These are phyloP conservation scores for Brachionus calyciflorus DNA, from an alignment of 1,140 invertebrate species.

Conservation along the genomic window DNA sequence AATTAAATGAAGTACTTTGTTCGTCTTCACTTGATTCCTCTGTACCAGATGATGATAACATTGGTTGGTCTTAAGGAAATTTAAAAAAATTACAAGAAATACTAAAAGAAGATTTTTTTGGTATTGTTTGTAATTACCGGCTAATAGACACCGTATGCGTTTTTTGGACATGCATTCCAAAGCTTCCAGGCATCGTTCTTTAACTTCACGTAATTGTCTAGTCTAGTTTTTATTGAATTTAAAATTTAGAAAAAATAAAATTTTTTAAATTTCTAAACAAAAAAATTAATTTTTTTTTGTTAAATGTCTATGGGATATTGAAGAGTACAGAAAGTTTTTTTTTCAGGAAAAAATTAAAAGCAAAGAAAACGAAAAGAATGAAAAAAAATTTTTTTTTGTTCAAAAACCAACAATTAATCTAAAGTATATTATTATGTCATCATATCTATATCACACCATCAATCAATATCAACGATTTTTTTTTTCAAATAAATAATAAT, in stretches of 20 bases:
- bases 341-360: too few species aligned
- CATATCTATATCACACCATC: too few species aligned
- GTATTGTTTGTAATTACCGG: constrained; percentile 52
- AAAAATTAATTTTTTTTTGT: too few species aligned
- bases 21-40: constrained; percentile 41
- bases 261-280: not conserved
- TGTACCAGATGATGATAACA: constrained; percentile 45
- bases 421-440: too few species aligned
- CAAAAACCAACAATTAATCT: too few species aligned
- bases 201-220: constrained; percentile 53
- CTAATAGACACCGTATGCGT: constrained; percentile 55
- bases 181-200: constrained; percentile 56
- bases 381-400: too few species aligned
- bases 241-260: not conserved
- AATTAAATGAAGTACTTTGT: not conserved
- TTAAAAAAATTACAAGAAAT: not conserved
- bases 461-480: too few species aligned
- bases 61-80: constrained; percentile 33
- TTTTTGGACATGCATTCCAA: constrained; percentile 60
- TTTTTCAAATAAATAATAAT: too few species aligned
- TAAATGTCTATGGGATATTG: too few species aligned
- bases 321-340: too few species aligned
- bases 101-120: not conserved
- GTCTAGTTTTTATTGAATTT: constrained; percentile 49
- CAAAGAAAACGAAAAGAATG: too few species aligned